These are phyloP conservation scores for Malacosoma neustria DNA, from an alignment of 2,888 invertebrate genomes.

Conservation along the genomic window DNA sequence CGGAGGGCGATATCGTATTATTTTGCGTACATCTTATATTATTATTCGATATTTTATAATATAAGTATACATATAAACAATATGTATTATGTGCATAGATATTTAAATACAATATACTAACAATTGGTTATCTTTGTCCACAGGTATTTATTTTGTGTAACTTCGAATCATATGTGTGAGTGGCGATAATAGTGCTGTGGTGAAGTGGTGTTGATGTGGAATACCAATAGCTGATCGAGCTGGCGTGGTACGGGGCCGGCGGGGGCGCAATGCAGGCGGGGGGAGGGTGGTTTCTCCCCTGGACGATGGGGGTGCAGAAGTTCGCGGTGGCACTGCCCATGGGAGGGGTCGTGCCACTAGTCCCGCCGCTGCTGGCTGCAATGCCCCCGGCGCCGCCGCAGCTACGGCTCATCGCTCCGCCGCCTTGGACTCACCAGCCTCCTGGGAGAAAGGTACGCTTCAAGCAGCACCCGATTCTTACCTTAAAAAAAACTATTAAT, in stretches of 20 bases:
- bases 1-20: too few relatives aligned
- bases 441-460: slow-evolving; percentile 52
- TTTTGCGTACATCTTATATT: too few relatives aligned
- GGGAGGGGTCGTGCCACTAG: slow-evolving; percentile 60
- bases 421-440: slow-evolving; percentile 44
- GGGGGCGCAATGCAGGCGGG: slow-evolving; percentile 66
- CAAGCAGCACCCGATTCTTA: too few relatives aligned
- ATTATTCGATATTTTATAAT: too few relatives aligned
- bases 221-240: slow-evolving; percentile 45
- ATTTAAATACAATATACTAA: too few relatives aligned
- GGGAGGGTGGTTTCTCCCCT: slow-evolving; percentile 64
- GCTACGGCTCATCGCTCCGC: slow-evolving; percentile 57
- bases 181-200: slow-evolving; percentile 31
- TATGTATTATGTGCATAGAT: too few relatives aligned
- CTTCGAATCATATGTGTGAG: slow-evolving; percentile 19
- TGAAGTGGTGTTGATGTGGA: slow-evolving; percentile 46
- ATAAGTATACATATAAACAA: too few relatives aligned
- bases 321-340: slow-evolving; percentile 67
- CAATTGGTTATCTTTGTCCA: slow-evolving; percentile 25
- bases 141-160: slow-evolving; percentile 57
- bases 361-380: slow-evolving; percentile 58
- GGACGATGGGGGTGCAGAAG: slow-evolving; percentile 68
- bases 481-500: too few relatives aligned
- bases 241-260: slow-evolving; percentile 69
- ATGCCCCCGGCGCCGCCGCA: slow-evolving; percentile 55